Evolutionary conservation across 2,797 vertebrate genomes (phyloP), one percentile per base, ranked within the genome.

Genomic region (Labeo calbasu): DNA sequence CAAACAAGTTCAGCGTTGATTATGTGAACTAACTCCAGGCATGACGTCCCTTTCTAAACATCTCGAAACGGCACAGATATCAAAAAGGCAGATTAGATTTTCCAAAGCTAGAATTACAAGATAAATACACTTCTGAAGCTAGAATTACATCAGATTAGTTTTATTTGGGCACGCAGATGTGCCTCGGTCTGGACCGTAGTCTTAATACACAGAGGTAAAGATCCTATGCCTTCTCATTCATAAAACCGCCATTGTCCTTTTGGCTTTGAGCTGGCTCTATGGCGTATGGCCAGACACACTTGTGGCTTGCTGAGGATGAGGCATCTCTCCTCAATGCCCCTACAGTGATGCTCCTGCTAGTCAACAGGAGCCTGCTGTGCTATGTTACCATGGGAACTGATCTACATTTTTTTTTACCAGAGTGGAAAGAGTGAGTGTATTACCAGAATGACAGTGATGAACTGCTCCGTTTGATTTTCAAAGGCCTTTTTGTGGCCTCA

Each of bases 301-400:
- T 88, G 86, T 79, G 75, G 84, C 77, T 85, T 82, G 66, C 81
- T 84, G 85, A 76, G 87, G 80, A 87, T 85, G 77, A 82, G 86
- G 85, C 86, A 85, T 76, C 84, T 85, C 77, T 90, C 90, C 90
- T 91, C 90, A 90, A 91, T 83, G 88, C 89, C 88, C 90, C 92
- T 88, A 89, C 87, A 91, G 86, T 92, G 91, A 92, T 90, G 85
- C 90, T 92, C 84, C 88, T 91, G 89, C 90, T 85, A 89, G 88
- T 92, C 91, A 92, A 91, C 90, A 92, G 90, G 88, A 91, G 90
- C 92, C 89, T 90, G 89, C 89, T 92, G 92, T 89, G 91, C 89
- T 32, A 68, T 84, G 94, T 95, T 95, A 86, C 94, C 91, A 95
- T 95, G 93, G 94, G 90, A 95, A 95, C 94, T 85, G 91, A 89